Base-by-base conservation (phyloP, 2,888 invertebrate species). In the Elegia similella region DNA sequence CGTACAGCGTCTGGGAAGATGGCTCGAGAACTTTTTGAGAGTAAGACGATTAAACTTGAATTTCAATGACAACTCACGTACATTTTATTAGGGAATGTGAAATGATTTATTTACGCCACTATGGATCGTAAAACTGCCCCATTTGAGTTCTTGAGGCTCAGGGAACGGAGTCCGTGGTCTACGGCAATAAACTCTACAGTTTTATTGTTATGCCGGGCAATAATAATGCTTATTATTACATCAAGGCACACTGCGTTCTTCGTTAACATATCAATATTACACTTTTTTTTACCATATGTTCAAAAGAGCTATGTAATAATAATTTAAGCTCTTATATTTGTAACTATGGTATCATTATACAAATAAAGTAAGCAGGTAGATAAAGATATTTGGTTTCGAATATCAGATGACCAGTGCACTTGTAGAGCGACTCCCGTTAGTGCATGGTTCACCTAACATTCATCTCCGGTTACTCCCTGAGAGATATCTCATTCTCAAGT, bases 391-490 rank as follows among this genome's bases (percentile, higher is more conserved):
- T 69, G 58, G 70, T 86, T 85, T 82, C 76, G 67, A 70, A 71
- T 86, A 86, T 88, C 84, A 73, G 75, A 78, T 90, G 73, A 75
- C 88, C 68, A 76, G 67, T 84, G 83, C 82, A 84, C 76, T 78
- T 76, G 75, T 74, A 80, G 80, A 84, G 82, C 79, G 79, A 84
- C 83, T 84, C 78, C 87, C 86, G 89, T 86, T 87, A 85, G 71
- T 75, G 72, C 79, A 84, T 81, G 87, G 76, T 84, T 70, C 82
- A 84, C 75, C 79, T 81, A 78, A 80, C 78, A 82, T 76, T 68
- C 72, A 80, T 79, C 79, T 85, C 81, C 71, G 69, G 72, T 85
- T 87, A 85, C 85, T 60, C 65, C 69, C 47, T 50, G 55, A 42
- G 56, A 38, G 29, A 48, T 56, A 42, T 48, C 32, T 55, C 42